Percentiles rank a stretch among this genome's conserved stretches.
phyloP scores from a whole-genome alignment of 2,113 vertebrate species.

The Piprites chloris region DNA sequence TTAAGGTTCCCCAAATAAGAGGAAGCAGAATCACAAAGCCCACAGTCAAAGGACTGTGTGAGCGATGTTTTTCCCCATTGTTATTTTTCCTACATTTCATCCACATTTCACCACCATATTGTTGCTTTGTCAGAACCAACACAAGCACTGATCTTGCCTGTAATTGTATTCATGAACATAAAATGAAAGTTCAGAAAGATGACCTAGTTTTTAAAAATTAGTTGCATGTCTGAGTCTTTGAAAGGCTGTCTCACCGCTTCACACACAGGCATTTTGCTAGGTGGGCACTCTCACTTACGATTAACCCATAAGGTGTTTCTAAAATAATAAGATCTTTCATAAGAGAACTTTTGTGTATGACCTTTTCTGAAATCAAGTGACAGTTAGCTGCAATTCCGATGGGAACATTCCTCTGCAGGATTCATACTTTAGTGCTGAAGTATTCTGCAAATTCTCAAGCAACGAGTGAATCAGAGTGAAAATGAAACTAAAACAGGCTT shows the following conservation, averaged over 20 bases:
- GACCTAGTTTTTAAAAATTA: not conserved
- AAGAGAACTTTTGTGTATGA: not conserved
- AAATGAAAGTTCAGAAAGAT: not conserved
- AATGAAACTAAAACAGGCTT: not conserved
- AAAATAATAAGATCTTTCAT: not conserved
- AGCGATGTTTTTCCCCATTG: not conserved
- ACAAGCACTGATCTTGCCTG: not conserved
- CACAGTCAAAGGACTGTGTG: not conserved
- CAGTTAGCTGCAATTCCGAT: not conserved
- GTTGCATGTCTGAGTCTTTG: not conserved
- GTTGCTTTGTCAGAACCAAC: not conserved
- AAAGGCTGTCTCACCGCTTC: not conserved
- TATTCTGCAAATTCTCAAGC: not conserved
- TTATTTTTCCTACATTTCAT: conserved; percentile 54
- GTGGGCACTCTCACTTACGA: not conserved
- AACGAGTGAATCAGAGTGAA: not conserved
- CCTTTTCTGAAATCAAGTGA: not conserved
- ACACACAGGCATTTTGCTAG: not conserved
- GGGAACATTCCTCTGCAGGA: not conserved
- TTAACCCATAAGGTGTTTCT: not conserved
- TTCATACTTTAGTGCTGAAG: not conserved
- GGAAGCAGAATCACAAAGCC: not conserved
- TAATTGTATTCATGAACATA: not conserved
- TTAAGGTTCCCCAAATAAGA: not conserved
- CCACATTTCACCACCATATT: not conserved